Conservation (phyloP, 2,797 vertebrate species). For the Pseudochaenichthys georgianus region DNA sequence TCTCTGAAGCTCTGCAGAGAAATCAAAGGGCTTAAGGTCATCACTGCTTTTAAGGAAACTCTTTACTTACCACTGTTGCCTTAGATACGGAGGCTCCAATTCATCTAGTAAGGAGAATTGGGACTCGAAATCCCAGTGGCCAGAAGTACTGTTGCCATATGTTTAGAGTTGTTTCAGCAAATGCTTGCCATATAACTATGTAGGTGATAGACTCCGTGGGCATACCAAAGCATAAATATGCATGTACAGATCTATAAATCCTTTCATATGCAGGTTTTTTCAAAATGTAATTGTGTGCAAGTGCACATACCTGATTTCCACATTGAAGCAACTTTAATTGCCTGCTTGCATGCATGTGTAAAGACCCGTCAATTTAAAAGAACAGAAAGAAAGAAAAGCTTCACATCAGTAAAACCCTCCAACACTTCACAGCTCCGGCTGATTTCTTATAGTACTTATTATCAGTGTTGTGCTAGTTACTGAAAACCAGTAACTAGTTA, state of each 20-base stretch:
- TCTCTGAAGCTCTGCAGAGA: slow-evolving; percentile 35
- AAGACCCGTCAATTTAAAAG: not conserved
- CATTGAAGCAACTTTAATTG: slow-evolving; percentile 13
- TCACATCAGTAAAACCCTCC: not conserved
- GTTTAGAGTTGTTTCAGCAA: slow-evolving; percentile 5
- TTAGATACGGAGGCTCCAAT: slow-evolving; percentile 47
- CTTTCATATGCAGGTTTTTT: slow-evolving; percentile 23
- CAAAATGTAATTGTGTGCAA: slow-evolving; percentile 8
- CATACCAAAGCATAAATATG: slow-evolving; percentile 12
- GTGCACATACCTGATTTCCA: slow-evolving; percentile 3
- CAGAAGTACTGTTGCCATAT: slow-evolving; percentile 17
- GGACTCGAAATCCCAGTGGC: slow-evolving; percentile 30
- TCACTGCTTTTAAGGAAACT: slow-evolving; percentile 45
- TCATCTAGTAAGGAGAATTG: slow-evolving; percentile 25
- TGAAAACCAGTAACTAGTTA: too few relatives aligned
- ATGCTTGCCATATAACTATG: slow-evolving; percentile 13
- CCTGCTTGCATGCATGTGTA: not conserved
- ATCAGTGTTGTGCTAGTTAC: too few relatives aligned
- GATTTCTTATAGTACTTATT: slow-evolving; percentile 9
- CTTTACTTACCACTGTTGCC: slow-evolving; percentile 43
- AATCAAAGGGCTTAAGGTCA: slow-evolving; percentile 66
- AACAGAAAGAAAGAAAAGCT: not conserved
- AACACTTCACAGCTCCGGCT: not conserved
- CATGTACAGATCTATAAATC: not conserved
- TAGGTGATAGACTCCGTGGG: not conserved